Conservation (phyloP, 2,888 invertebrate genomes). For the Coenonympha arcania region DNA sequence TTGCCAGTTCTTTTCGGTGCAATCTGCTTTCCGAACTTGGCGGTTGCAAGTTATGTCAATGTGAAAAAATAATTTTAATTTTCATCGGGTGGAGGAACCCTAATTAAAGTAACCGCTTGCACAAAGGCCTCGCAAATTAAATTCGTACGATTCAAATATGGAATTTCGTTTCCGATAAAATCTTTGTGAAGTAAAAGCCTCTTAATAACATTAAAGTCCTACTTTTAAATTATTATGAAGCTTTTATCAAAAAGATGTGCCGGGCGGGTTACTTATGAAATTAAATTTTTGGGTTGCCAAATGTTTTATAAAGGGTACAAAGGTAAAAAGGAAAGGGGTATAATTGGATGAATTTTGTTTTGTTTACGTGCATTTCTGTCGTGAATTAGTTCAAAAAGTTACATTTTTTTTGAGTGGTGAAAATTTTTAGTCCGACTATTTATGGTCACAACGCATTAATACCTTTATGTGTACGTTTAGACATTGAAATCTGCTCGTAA, state of each 20-base stretch:
- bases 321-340: background rate
- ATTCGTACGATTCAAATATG: background rate
- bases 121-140: background rate
- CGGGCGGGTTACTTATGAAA: slow-evolving; percentile 1
- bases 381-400: background rate
- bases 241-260: too few species aligned
- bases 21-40: too few species aligned
- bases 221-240: too few species aligned
- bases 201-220: background rate
- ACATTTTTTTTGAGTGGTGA: background rate
- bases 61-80: too few species aligned
- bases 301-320: slow-evolving; percentile 1
- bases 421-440: too few species aligned
- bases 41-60: too few species aligned
- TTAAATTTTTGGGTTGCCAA: slow-evolving; percentile 4
- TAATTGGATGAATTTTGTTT: background rate
- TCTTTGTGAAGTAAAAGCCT: background rate
- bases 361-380: background rate
- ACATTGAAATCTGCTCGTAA: too few species aligned
- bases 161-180: background rate
- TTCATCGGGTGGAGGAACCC: too few species aligned
- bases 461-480: too few species aligned
- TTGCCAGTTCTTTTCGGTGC: too few species aligned
- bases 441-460: too few species aligned
- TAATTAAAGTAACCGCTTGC: too few species aligned